These are phyloP conservation scores for Oreortyx pictus DNA, from an alignment of 2,797 vertebrate species.

Conservation along the genomic window DNA sequence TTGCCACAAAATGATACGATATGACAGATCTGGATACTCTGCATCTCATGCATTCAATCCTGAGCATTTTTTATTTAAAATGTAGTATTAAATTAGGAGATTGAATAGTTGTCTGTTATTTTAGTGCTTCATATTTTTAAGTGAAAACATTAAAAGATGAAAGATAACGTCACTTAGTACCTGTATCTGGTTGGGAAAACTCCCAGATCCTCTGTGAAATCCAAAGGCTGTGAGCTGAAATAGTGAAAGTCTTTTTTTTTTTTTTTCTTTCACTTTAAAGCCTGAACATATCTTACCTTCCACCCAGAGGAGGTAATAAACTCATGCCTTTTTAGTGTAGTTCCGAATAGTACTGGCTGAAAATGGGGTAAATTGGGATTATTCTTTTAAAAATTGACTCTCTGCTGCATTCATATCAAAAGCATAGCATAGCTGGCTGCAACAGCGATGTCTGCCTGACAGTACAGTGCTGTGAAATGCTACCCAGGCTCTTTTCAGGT, in stretches of 20 bases:
- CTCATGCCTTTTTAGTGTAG: background rate
- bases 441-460: background rate
- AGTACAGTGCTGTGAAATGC: background rate
- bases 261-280: background rate
- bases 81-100: background rate
- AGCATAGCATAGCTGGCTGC: background rate
- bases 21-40: background rate
- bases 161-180: background rate
- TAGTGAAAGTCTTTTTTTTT: background rate
- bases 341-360: background rate
- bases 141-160: background rate
- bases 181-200: accelerated
- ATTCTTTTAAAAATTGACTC: background rate
- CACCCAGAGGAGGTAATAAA: background rate
- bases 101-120: background rate
- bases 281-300: background rate
- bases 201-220: background rate
- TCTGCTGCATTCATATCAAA: background rate
- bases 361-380: background rate
- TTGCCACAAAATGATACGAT: background rate
- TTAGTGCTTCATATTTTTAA: background rate
- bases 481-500: accelerated
- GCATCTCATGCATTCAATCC: accelerated
- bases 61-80: background rate
- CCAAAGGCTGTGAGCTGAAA: background rate